phyloP scores from a whole-genome alignment of 2,797 vertebrate species.

The Ambastaia sidthimunki region DNA sequence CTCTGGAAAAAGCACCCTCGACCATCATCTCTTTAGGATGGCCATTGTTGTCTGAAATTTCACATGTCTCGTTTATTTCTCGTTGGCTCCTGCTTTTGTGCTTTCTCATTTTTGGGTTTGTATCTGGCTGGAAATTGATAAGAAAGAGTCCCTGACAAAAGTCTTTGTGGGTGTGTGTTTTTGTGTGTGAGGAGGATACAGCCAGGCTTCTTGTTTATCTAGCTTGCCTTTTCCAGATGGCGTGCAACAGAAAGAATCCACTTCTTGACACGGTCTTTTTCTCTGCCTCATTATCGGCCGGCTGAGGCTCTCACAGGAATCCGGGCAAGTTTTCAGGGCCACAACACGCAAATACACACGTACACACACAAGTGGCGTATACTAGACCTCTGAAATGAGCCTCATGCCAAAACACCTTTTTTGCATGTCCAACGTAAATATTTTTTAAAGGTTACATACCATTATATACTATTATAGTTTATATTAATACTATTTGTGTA shows the following conservation, averaged over 20 bases:
- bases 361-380: not conserved
- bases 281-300: conserved; percentile 62
- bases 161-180: conserved; percentile 53
- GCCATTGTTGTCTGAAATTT: conserved; percentile 69
- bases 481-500: too few species aligned
- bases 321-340: conserved; percentile 68
- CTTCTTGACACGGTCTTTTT: conserved; percentile 70
- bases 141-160: conserved; percentile 75
- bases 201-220: conserved; percentile 76
- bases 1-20: conserved; percentile 42
- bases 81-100: conserved; percentile 69
- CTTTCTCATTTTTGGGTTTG: conserved; percentile 69
- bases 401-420: not conserved
- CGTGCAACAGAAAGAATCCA: conserved; percentile 76
- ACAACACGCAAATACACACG: conserved; percentile 55
- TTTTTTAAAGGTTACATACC: too few species aligned
- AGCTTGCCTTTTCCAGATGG: conserved; percentile 82
- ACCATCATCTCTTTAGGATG: conserved; percentile 73
- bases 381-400: not conserved
- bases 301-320: conserved; percentile 67
- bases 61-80: conserved; percentile 23
- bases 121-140: conserved; percentile 83
- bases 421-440: not conserved
- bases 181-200: conserved; percentile 37
- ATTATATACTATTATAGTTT: too few species aligned